phyloP scores from a whole-genome alignment of 2,797 vertebrate species.

The Sebastes ruberrimus region DNA sequence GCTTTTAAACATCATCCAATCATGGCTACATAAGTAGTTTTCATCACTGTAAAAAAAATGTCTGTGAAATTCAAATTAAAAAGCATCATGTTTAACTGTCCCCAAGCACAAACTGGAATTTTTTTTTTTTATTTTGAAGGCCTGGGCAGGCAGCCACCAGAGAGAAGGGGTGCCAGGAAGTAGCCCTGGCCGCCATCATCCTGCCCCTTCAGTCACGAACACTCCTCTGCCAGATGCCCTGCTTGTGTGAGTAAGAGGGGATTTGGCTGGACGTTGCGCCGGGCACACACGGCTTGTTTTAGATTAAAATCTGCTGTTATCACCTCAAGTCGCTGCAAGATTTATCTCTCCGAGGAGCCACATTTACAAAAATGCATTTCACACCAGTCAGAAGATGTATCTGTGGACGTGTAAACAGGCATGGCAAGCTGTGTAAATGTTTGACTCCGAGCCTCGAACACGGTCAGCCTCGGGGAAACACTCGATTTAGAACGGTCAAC shows the following conservation, averaged over 20 bases:
- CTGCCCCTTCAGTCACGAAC: slow-evolving; percentile 18
- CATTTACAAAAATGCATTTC: slow-evolving; percentile 1
- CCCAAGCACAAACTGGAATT: slow-evolving; percentile 35
- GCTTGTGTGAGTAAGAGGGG: slow-evolving; percentile 3
- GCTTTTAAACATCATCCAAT: neutral
- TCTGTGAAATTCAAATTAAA: no score
- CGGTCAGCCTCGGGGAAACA: neutral
- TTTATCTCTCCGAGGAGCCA: neutral
- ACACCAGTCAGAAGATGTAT: slow-evolving; percentile 36
- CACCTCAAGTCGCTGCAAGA: slow-evolving; percentile 4
- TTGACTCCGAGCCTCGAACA: slow-evolving; percentile 5
- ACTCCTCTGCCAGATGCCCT: slow-evolving; percentile 29
- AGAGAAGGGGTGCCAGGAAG: slow-evolving; percentile 19
- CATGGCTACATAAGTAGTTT: neutral
- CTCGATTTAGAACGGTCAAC: neutral
- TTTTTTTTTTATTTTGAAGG: neutral
- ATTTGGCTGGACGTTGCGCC: neutral
- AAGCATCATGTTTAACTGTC: slow-evolving; percentile 16
- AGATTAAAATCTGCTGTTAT: slow-evolving; percentile 35
- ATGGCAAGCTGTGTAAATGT: slow-evolving; percentile 1
- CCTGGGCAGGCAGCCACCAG: slow-evolving; percentile 9
- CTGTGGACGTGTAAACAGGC: slow-evolving; percentile 19
- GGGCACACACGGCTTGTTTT: slow-evolving; percentile 25
- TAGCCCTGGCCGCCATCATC: slow-evolving; percentile 23
- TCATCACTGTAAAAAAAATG: neutral